phyloP scores from a whole-genome alignment of 2,797 vertebrate species.

The Anabas testudineus region DNA sequence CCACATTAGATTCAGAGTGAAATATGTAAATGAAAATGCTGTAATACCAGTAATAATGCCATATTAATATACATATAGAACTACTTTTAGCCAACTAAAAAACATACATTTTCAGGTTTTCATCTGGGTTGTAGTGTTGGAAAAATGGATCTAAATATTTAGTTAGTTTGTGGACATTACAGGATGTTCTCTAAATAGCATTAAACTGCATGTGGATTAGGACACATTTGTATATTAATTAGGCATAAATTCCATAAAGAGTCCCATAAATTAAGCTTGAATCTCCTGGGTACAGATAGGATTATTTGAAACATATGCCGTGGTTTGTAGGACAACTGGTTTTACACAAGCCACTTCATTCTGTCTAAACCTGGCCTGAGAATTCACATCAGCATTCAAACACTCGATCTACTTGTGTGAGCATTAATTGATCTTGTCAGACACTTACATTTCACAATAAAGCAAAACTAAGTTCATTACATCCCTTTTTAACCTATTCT shows the following conservation, averaged over 20 bases:
- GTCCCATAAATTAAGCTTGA: slow-evolving; percentile 35
- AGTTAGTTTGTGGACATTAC: slow-evolving; percentile 8
- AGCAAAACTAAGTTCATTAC: slow-evolving; percentile 19
- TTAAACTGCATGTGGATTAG: slow-evolving; percentile 27
- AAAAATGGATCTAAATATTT: slow-evolving; percentile 16
- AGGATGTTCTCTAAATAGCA: slow-evolving; percentile 21
- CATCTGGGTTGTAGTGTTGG: not conserved
- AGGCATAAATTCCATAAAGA: slow-evolving; percentile 25
- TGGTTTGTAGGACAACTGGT: slow-evolving; percentile 5
- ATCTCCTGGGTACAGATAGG: slow-evolving; percentile 31
- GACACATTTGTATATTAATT: slow-evolving; percentile 63
- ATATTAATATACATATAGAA: slow-evolving; percentile 9
- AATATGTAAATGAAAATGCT: slow-evolving; percentile 21
- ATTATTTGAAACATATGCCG: slow-evolving; percentile 22
- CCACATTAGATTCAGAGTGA: slow-evolving; percentile 47
- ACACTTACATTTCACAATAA: slow-evolving; percentile 9
- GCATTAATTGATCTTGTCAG: slow-evolving; percentile 8
- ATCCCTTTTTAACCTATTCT: slow-evolving; percentile 18
- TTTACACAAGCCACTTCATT: slow-evolving; percentile 5
- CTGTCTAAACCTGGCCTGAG: slow-evolving; percentile 7
- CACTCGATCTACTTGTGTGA: slow-evolving; percentile 6
- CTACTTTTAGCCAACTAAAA: not conserved
- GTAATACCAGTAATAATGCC: slow-evolving; percentile 29
- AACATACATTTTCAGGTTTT: not conserved
- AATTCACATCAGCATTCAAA: slow-evolving; percentile 9